These are phyloP conservation scores for Gymnocheta viridis DNA, from an alignment of 2,888 invertebrate genomes.

Conservation along the genomic window DNA sequence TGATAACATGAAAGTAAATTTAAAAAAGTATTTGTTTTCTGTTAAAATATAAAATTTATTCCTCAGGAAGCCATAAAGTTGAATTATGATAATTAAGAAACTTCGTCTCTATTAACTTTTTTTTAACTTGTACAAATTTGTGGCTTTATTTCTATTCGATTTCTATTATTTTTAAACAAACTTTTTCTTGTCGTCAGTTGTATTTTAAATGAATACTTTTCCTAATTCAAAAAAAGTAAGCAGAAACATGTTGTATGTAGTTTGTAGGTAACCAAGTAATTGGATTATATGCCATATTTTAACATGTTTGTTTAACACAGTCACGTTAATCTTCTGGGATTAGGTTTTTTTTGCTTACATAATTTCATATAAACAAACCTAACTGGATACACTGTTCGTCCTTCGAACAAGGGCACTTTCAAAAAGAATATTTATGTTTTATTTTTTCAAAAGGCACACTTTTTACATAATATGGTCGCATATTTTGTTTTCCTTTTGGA, in stretches of 20 bases:
- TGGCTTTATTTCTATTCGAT: no score
- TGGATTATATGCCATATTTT: conserved; percentile 78
- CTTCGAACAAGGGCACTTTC: background rate
- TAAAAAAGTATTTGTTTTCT: no score
- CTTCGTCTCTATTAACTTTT: background rate
- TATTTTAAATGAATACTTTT: conserved; percentile 3
- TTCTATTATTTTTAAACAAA: background rate
- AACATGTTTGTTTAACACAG: conserved; percentile 73
- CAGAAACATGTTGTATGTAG: background rate
- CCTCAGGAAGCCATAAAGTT: no score
- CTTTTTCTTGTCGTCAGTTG: background rate
- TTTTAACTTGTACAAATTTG: no score
- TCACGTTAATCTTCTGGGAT: conserved; percentile 79
- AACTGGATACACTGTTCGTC: background rate
- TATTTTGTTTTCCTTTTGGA: no score
- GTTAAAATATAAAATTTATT: no score
- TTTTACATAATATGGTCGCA: no score
- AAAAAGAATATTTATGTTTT: no score
- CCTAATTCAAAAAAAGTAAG: background rate
- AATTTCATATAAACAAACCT: background rate
- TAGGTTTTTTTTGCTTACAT: conserved; percentile 59
- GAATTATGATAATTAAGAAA: no score
- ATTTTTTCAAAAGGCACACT: no score
- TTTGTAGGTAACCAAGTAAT: conserved; percentile 75
- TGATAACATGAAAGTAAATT: no score